A percentile compares a stretch with the other conserved stretches of the same genome.
These are phyloP conservation scores for Thalassoma bifasciatum DNA, from an alignment of 2,113 vertebrate genomes.

Conservation along the genomic window DNA sequence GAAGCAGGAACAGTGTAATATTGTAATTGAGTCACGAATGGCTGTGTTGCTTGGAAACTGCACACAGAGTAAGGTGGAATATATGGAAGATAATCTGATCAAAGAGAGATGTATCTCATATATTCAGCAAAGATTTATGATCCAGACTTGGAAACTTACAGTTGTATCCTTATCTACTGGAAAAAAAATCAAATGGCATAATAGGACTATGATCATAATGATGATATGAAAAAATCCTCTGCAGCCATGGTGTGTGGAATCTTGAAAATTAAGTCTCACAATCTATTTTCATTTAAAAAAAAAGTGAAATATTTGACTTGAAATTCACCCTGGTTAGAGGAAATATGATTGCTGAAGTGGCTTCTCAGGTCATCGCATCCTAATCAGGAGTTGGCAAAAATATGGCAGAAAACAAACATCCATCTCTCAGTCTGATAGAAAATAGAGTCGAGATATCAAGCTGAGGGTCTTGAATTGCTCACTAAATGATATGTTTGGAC, in stretches of 20 bases:
- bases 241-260: too few species aligned
- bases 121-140: slow-evolving; percentile 29
- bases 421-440: slow-evolving; percentile 23
- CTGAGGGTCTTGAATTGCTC: slow-evolving; percentile 51
- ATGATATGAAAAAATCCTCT: too few species aligned
- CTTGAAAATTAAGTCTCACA: too few species aligned
- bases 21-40: slow-evolving; percentile 78
- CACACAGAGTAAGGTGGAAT: slow-evolving; percentile 57
- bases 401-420: slow-evolving; percentile 28
- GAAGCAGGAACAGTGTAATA: slow-evolving; percentile 74
- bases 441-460: slow-evolving; percentile 42
- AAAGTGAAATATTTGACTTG: not conserved
- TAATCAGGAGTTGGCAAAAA: slow-evolving; percentile 27
- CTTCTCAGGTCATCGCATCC: not conserved
- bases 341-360: not conserved
- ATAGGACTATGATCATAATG: too few species aligned
- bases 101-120: slow-evolving; percentile 51
- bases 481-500: slow-evolving; percentile 79
- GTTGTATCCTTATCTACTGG: too few species aligned
- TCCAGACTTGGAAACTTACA: not conserved
- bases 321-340: not conserved
- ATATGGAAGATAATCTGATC: slow-evolving; percentile 55
- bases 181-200: too few species aligned
- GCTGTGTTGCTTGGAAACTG: slow-evolving; percentile 82
- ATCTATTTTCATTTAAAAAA: too few species aligned